These are phyloP conservation scores for Drosophila rellima DNA, from an alignment of 2,888 invertebrate genomes.

Conservation along the genomic window DNA sequence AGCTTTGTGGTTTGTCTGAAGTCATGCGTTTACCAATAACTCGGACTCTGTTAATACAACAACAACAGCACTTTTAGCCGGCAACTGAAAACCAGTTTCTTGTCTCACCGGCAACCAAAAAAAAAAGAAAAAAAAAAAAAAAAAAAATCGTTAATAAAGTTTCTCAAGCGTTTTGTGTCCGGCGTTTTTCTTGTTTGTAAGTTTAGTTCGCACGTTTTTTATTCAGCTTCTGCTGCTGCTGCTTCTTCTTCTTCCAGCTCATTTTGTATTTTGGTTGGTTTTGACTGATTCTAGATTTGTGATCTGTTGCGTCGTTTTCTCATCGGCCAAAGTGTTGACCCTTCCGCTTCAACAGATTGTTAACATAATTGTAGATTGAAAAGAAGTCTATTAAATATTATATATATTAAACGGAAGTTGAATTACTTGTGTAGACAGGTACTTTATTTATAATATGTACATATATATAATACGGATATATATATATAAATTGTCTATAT, in stretches of 20 bases:
- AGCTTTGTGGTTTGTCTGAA: constrained; percentile 73
- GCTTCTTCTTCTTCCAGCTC: constrained; percentile 22
- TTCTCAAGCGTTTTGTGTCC: constrained; percentile 74
- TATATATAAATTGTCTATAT: constrained; percentile 19
- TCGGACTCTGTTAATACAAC: constrained; percentile 7
- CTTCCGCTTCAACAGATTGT: constrained; percentile 41
- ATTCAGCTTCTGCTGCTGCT: constrained; percentile 16
- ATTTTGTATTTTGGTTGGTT: constrained; percentile 28
- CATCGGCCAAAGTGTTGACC: constrained; percentile 6
- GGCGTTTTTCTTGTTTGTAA: constrained; percentile 57
- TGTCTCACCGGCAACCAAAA: constrained; percentile 63
- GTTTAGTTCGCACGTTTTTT: constrained; percentile 81
- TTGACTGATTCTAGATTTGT: constrained; percentile 27
- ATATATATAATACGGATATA: neutral
- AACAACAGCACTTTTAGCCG: constrained; percentile 51
- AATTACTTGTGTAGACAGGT: neutral
- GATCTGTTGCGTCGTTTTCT: constrained; percentile 17
- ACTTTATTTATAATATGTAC: neutral
- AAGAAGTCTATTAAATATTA: constrained; percentile 23
- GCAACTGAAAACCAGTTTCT: constrained; percentile 75
- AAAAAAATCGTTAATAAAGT: too few relatives aligned
- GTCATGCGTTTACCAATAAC: constrained; percentile 68
- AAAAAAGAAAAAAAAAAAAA: constrained; percentile 37
- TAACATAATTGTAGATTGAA: constrained; percentile 9
- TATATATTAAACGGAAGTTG: constrained; percentile 19